phyloP scores from a whole-genome alignment of 1,140 invertebrate species.

The Papilio polytes region DNA sequence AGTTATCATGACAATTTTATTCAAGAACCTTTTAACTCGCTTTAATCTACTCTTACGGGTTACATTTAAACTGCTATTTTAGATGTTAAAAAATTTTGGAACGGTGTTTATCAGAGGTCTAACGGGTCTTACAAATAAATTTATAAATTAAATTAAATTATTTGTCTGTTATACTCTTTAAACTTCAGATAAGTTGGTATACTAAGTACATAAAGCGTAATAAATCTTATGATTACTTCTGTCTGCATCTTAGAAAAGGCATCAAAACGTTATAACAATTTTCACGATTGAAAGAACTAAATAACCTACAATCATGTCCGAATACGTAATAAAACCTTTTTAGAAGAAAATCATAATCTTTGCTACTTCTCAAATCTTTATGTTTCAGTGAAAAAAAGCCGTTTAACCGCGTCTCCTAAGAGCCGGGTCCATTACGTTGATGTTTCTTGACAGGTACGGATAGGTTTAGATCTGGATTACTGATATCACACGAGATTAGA shows the following conservation, averaged over 20 bases:
- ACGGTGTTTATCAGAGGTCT: no score
- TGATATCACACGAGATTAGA: background rate
- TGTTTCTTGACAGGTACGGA: constrained; percentile 18
- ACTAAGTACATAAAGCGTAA: no score
- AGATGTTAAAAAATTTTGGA: background rate
- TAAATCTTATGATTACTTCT: no score
- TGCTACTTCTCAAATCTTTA: constrained; percentile 8
- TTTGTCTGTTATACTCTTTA: no score
- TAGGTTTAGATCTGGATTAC: background rate
- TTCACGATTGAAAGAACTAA: background rate
- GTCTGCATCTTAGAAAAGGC: background rate
- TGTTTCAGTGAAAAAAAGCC: constrained; percentile 15
- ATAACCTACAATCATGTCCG: background rate
- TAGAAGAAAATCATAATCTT: background rate
- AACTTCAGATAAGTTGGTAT: no score
- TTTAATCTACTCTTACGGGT: background rate
- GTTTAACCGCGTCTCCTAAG: background rate
- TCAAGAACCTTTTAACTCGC: background rate
- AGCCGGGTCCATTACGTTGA: constrained; percentile 22
- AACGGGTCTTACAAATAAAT: no score
- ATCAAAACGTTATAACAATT: background rate
- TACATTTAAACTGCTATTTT: background rate
- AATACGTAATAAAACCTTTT: background rate
- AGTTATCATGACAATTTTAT: background rate
- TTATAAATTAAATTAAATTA: no score